Base-by-base conservation (phyloP, 2,888 invertebrate species). In the Agrenia bidenticulata region DNA sequence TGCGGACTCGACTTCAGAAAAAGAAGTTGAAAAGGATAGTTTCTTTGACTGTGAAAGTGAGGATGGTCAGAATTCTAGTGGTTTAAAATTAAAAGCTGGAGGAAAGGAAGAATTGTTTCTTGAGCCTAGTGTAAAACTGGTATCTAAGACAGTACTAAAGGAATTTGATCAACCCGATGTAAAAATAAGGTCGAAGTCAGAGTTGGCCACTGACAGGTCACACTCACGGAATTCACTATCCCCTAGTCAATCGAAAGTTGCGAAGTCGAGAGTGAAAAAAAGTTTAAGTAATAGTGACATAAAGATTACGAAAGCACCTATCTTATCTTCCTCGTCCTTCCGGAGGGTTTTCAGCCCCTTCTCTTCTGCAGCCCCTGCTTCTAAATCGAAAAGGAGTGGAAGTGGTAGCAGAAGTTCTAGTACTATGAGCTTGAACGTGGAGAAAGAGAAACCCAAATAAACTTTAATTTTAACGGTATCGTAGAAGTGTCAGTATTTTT, bases 1-100 rank as follows among this genome's bases (percentile, higher is more conserved):
- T 45, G 15, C 5, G n/a, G 45, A 45, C 19, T 4, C 15, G n/a
- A 5, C 15, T 45, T 15, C 23, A 19, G 66, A 66, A 21, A 61
- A 62, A 63, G 64, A 62, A 37, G 49, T 61, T 24, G 73, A 73
- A 57, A 63, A 58, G 24, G 70, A 70, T 37, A 66, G 41, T 61
- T 75, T 75, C 61, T 73, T 66, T 61, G 75, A 75, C 50, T 75
- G 75, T 68, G 70, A 70, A 21, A 63, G 57, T 51, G 67, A 64
- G n/a, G 54, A 55, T 53, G 54, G 54, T 51, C 37, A 61, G 53
- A 26, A 41, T 4, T 24, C 39, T 24, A 23, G 17, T 17, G 41
- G 39, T 23, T 23, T 19, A 23, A 51, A 21, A 4, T 23, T 7
- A 7, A 58, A 21, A 27, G 37, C 56, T 57, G 21, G 19, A 32